Evolutionary conservation across 2,888 invertebrate genomes (phyloP), one percentile per base, ranked within the genome.

Genomic region (Amblyjoppa fuscipennis): DNA sequence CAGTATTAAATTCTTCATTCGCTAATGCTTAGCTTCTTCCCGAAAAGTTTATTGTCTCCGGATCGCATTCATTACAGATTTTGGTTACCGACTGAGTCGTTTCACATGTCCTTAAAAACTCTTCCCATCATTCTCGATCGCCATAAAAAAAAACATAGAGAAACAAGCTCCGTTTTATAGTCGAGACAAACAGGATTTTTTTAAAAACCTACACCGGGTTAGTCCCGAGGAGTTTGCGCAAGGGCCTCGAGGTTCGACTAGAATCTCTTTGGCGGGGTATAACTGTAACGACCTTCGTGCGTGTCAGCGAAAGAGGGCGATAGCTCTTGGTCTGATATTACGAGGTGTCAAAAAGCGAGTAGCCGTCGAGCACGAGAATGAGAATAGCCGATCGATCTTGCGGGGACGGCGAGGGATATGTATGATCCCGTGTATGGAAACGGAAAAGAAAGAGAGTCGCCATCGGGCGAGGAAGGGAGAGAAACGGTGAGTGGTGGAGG

Each of bases 281-380:
- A 66, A 68, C 34, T 64, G 64, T 64, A 64, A 64, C 51, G 25
- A 66, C 53, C 51, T 76, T 76, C 53, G 51, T 68, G 66, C 76
- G 20, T 20, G 38, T 34, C 16, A 68, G 41, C n/a, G 38, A 31
- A 20, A 41, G 38, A 41, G 41, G 68, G 56, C 28, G 13, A 68
- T 68, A 74, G 41, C 68, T 68, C 80, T 53, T 31, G 51, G 66
- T 31, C 28, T 34, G 70, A 70, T 76, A 76, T 76, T 76, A 76
- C 71, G 45, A 83, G 73, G 82, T 77, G 82, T 77, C 64, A 70
- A 76, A 81, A 81, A 81, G 68, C 16, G 66, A 76, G 41, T 25
- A 41, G 76, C 38, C 56, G 64, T 53, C 45, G 38, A 51, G n/a
- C 61, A 71, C 61, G 76, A 71, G 81, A 82, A 71, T 76, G 70